These are phyloP conservation scores for Asbolus verrucosus DNA, from an alignment of 1,140 invertebrate genomes.

Conservation along the genomic window DNA sequence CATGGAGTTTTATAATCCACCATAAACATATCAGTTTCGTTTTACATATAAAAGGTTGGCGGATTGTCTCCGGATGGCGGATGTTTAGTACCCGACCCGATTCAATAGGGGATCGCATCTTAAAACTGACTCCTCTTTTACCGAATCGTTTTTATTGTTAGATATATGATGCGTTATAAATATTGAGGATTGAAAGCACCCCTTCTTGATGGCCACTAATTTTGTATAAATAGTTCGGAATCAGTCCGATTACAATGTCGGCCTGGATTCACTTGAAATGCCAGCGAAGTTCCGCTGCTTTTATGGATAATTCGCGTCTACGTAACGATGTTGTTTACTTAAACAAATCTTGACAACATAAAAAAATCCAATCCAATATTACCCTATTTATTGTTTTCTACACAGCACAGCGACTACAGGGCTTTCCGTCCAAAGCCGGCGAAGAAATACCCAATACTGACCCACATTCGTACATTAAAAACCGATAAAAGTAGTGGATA, in stretches of 20 bases:
- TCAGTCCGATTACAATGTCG: no score
- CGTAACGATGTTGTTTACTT: constrained; percentile 2
- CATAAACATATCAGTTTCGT: constrained; percentile 63
- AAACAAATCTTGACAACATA: not conserved
- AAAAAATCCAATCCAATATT: not conserved
- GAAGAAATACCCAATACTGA: no score
- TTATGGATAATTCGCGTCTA: not conserved
- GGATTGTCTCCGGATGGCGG: constrained; percentile 60
- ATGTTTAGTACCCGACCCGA: constrained; percentile 49
- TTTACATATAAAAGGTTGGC: constrained; percentile 63
- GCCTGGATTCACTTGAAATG: not conserved
- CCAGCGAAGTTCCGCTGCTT: not conserved
- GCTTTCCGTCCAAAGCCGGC: no score
- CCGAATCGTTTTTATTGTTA: constrained; percentile 34
- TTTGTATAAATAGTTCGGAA: not conserved
- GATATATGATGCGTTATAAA: constrained; percentile 9
- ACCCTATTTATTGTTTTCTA: no score
- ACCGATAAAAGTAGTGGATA: no score
- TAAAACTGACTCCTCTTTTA: constrained; percentile 16
- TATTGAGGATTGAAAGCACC: constrained; percentile 1
- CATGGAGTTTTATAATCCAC: constrained; percentile 66
- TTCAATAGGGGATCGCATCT: constrained; percentile 10
- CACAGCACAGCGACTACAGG: no score
- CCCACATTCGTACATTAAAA: no score
- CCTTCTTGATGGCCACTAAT: not conserved